These are phyloP conservation scores for Nyleta sp. DNA, from an alignment of 2,888 invertebrate species.

Conservation along the genomic window DNA sequence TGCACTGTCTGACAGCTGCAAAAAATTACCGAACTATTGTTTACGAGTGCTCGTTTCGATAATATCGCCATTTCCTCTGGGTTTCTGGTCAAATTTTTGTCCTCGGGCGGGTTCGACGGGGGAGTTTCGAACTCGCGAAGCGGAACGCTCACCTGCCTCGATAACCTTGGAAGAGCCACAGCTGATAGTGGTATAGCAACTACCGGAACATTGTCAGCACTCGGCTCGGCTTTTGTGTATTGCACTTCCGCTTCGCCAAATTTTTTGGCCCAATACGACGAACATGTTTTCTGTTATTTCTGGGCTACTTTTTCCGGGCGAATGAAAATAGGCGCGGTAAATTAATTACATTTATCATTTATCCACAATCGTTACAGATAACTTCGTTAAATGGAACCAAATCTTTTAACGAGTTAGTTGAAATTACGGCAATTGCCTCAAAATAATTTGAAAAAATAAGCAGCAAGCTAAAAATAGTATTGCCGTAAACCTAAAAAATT, in stretches of 20 bases:
- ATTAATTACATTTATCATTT: too few relatives aligned
- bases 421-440: not conserved
- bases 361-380: too few relatives aligned
- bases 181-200: conserved; percentile 62
- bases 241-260: conserved; percentile 65
- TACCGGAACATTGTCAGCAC: conserved; percentile 65
- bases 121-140: conserved; percentile 64
- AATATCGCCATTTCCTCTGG: conserved; percentile 49
- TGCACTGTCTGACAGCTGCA: conserved; percentile 43
- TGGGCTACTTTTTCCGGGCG: not conserved
- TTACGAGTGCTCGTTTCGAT: conserved; percentile 44
- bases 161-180: conserved; percentile 67
- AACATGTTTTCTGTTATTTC: conserved; percentile 6
- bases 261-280: conserved; percentile 31
- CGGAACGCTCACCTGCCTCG: conserved; percentile 76
- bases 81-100: conserved; percentile 65
- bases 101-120: conserved; percentile 34
- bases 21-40: conserved; percentile 45
- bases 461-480: conserved; percentile 27
- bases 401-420: too few relatives aligned
- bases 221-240: conserved; percentile 60
- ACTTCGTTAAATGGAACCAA: too few relatives aligned
- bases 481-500: conserved; percentile 39
- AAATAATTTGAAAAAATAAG: conserved; percentile 25
- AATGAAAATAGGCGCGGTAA: not conserved